phyloP scores from a whole-genome alignment of 2,888 invertebrate species.

The Frankliniella intonsa region DNA sequence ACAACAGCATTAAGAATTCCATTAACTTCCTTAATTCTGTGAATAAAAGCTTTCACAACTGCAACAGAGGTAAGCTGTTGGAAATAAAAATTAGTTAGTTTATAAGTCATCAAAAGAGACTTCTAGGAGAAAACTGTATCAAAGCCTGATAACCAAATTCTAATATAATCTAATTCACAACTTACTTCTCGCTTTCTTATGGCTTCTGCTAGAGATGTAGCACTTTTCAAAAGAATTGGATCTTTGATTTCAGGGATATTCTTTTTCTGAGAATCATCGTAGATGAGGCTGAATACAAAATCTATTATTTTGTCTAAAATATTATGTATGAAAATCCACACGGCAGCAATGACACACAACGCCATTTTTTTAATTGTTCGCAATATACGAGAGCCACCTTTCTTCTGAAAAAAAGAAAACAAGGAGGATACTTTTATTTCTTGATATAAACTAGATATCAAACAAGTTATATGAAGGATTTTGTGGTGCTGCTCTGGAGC shows the following conservation, averaged over 20 bases:
- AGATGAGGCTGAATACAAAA: conserved; percentile 37
- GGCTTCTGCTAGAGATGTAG: conserved; percentile 59
- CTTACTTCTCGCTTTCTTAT: conserved; percentile 52
- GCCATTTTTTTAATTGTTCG: neutral
- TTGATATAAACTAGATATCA: neutral
- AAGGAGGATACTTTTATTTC: too few relatives aligned
- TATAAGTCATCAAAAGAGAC: conserved; percentile 32
- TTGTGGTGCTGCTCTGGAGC: neutral
- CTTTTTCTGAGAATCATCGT: conserved; percentile 37
- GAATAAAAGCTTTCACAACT: conserved; percentile 68
- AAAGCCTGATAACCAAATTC: conserved; percentile 25
- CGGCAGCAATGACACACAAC: neutral
- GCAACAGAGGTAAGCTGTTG: conserved; percentile 59
- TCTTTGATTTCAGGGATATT: conserved; percentile 47
- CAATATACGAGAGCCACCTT: neutral
- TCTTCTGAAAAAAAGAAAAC: neutral
- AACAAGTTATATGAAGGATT: neutral
- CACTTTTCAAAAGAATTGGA: conserved; percentile 57
- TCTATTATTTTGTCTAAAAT: conserved; percentile 34
- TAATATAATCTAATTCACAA: conserved; percentile 20
- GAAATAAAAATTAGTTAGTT: conserved; percentile 18
- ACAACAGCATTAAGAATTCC: conserved; percentile 75
- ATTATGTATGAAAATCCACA: neutral
- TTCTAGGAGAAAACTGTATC: neutral
- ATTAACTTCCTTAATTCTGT: conserved; percentile 72